Conservation (phyloP, 2,797 vertebrate species). For the Poecile montanus region DNA sequence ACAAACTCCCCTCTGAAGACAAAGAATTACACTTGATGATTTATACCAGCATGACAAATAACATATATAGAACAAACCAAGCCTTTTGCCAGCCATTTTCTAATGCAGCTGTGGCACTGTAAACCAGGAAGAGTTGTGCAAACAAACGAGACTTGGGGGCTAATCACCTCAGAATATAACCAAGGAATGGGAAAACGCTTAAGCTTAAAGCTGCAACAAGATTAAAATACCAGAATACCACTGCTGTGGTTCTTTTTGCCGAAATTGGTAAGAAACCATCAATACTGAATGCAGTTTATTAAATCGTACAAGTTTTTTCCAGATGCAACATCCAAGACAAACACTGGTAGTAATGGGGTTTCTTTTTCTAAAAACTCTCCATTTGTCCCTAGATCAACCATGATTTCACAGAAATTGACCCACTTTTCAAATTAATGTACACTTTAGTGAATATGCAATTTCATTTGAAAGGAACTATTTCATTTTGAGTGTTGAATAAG, state of each 20-base stretch:
- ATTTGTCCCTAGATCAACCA: not conserved
- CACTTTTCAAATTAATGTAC: not conserved
- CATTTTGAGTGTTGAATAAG: not conserved
- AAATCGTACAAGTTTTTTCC: not conserved
- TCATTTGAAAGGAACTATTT: not conserved
- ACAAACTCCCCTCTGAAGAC: not conserved
- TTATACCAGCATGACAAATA: not conserved
- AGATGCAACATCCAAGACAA: not conserved
- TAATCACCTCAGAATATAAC: not conserved
- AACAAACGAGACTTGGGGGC: not conserved
- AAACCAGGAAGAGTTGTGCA: not conserved
- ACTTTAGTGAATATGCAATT: not conserved
- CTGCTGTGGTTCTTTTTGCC: not conserved
- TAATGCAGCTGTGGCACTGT: not conserved
- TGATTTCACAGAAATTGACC: not conserved
- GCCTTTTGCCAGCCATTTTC: not conserved
- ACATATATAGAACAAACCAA: not conserved
- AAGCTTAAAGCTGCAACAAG: not conserved
- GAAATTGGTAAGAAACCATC: not conserved
- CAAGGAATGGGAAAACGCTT: not conserved
- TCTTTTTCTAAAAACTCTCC: not conserved
- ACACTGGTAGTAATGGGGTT: not conserved
- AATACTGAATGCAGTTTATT: not conserved
- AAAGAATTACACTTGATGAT: not conserved
- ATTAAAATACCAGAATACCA: not conserved